Conservation (phyloP, 37 sponge, comb jelly and placozoan genomes). For the Aplysina aerophoba region DNA sequence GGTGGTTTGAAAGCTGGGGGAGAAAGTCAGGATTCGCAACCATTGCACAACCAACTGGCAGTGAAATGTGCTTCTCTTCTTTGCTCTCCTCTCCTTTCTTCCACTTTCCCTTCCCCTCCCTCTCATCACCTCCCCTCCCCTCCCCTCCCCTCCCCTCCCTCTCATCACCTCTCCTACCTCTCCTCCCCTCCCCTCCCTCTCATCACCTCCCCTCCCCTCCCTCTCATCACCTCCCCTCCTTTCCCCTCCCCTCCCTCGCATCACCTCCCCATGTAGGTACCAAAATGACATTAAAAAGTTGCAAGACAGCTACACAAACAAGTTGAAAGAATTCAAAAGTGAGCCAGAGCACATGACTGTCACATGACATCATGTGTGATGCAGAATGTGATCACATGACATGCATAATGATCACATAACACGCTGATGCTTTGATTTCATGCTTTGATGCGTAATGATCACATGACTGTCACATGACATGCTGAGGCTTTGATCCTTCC, state of each 20-base stretch:
- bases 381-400: too few species aligned
- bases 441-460: too few species aligned
- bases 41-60: too few species aligned
- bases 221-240: not conserved
- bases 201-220: not conserved
- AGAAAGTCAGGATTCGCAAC: too few species aligned
- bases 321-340: conserved; percentile 53
- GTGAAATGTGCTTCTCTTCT: too few species aligned
- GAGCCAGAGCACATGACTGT: not conserved
- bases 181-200: not conserved
- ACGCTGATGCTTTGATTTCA: too few species aligned
- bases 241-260: conserved; percentile 2
- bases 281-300: conserved; percentile 54
- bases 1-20: too few species aligned
- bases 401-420: too few species aligned
- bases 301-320: conserved; percentile 46
- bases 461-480: too few species aligned
- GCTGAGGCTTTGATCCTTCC: too few species aligned
- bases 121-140: not conserved
- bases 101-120: not conserved
- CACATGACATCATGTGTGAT: not conserved
- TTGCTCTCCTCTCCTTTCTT: not conserved
- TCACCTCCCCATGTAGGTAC: not conserved
- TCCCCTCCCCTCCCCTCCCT: not conserved
- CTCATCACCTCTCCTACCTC: not conserved